A percentile compares a stretch with the other conserved stretches of the same genome.
Conservation (phyloP, 2,113 vertebrate genomes). For the Microtus ochrogaster region DNA sequence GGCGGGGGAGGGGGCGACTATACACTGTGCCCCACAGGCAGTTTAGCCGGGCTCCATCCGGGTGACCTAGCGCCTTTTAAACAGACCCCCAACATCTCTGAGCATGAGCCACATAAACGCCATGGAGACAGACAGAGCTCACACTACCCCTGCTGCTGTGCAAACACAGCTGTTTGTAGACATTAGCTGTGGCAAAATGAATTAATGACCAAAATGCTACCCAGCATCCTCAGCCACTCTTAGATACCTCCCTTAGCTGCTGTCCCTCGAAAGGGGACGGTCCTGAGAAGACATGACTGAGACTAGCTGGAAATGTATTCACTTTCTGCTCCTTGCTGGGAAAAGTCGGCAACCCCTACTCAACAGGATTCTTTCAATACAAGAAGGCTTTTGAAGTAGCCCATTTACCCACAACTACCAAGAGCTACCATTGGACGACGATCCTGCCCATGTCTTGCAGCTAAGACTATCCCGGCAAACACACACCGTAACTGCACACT, state of each 20-base stretch:
- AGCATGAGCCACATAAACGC: neutral
- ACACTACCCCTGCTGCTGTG: fast-evolving
- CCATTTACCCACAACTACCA: neutral
- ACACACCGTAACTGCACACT: fast-evolving
- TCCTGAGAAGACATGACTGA: fast-evolving
- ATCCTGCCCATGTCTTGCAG: neutral
- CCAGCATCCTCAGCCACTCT: neutral
- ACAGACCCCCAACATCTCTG: neutral
- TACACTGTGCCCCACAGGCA: neutral
- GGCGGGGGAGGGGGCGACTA: neutral
- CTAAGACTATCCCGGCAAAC: neutral
- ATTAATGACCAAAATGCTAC: neutral
- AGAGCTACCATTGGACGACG: fast-evolving
- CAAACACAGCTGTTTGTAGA: neutral
- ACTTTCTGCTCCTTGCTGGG: neutral
- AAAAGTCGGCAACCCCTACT: neutral
- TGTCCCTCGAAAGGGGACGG: neutral
- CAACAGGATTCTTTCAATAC: neutral
- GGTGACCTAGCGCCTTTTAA: neutral
- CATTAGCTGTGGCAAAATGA: neutral
- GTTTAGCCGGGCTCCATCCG: neutral
- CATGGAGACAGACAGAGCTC: too few relatives aligned
- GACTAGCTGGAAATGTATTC: neutral
- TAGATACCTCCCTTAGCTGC: neutral
- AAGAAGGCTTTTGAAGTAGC: neutral